A percentile compares a stretch with the other conserved stretches of the same genome.
phyloP scores from a whole-genome alignment of 2,888 invertebrate genomes.

The Papilio protenor region DNA sequence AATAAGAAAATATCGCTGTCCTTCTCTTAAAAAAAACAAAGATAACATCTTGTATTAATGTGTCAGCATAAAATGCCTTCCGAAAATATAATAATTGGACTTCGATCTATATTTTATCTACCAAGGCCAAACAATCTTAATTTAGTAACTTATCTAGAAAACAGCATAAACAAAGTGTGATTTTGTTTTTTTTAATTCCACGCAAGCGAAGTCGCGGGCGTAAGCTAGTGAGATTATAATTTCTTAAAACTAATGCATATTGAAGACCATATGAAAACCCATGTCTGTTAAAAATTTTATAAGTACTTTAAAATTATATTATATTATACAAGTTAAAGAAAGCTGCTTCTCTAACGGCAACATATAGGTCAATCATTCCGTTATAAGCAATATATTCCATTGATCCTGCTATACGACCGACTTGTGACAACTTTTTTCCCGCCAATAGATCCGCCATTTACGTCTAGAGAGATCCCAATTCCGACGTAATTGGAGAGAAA shows the following conservation, averaged over 20 bases:
- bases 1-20: background rate
- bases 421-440: conserved; percentile 61
- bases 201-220: too few species aligned
- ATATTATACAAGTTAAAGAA: background rate
- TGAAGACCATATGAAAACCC: background rate
- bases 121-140: conserved; percentile 29
- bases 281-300: too few species aligned
- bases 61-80: background rate
- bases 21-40: background rate
- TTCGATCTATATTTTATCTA: conserved; percentile 31
- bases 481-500: conserved; percentile 74
- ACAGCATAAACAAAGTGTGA: background rate
- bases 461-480: conserved; percentile 70
- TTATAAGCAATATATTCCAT: conserved; percentile 44
- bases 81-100: conserved; percentile 25
- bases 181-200: background rate
- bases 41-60: background rate
- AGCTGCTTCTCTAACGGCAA: conserved; percentile 22
- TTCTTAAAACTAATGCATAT: background rate
- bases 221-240: too few species aligned
- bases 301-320: too few species aligned
- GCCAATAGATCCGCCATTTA: conserved; percentile 52
- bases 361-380: conserved; percentile 41
- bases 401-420: conserved; percentile 48
- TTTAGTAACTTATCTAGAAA: conserved; percentile 24